Conservation (phyloP, 2,113 vertebrate species). For the Phrynosoma blainvillii region DNA sequence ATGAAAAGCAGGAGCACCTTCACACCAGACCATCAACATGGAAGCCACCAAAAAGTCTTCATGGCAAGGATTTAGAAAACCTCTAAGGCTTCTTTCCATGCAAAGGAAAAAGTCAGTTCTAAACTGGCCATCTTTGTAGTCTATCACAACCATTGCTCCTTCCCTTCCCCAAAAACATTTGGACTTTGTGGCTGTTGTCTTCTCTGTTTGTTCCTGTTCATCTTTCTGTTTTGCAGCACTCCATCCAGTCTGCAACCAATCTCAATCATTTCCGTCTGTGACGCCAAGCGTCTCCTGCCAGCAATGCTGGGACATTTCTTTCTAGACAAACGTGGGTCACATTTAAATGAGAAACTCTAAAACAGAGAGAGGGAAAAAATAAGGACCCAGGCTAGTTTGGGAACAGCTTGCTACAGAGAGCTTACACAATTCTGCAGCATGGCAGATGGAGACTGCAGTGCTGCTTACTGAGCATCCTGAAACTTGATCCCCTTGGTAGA, state of each 20-base stretch:
- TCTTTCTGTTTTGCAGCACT: not conserved
- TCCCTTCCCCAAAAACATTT: too few species aligned
- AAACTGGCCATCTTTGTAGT: too few species aligned
- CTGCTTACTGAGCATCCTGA: not conserved
- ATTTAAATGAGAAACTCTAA: not conserved
- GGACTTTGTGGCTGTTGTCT: too few species aligned
- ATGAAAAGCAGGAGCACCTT: too few species aligned
- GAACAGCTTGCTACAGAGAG: too few species aligned
- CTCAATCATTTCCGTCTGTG: not conserved
- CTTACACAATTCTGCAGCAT: not conserved
- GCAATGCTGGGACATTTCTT: not conserved
- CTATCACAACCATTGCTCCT: too few species aligned
- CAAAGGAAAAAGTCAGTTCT: too few species aligned
- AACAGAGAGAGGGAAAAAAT: not conserved
- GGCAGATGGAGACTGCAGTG: not conserved
- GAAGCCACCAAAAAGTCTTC: too few species aligned
- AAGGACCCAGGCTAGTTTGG: not conserved
- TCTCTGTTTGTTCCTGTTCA: not conserved
- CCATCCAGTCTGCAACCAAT: not conserved
- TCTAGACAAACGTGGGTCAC: not conserved
- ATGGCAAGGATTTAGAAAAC: too few species aligned
- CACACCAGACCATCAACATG: too few species aligned
- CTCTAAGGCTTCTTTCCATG: too few species aligned
- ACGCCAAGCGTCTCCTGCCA: not conserved
- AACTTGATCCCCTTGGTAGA: not conserved